Evolutionary conservation across 1,140 invertebrate genomes (phyloP).

Genomic region (Zophobas morio): DNA sequence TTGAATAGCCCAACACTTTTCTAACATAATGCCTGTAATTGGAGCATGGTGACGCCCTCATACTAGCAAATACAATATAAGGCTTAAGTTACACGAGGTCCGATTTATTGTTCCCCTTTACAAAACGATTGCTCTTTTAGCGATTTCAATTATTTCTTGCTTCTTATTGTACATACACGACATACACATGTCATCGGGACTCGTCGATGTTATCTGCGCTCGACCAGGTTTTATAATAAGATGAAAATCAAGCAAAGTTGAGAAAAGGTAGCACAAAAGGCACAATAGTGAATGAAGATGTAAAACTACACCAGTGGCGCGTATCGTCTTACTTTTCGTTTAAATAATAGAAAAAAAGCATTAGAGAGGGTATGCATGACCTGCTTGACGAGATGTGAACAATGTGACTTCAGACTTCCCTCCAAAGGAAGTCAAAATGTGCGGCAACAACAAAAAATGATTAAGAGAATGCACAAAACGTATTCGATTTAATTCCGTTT

Average conservation of each 20-base stretch:
- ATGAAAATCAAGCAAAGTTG: conserved; percentile 21
- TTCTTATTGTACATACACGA: neutral
- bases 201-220: conserved; percentile 11
- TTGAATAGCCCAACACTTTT: conserved; percentile 10
- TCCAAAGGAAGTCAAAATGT: conserved; percentile 15
- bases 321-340: conserved; percentile 41
- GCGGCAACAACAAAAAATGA: too few relatives aligned
- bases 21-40: conserved; percentile 23
- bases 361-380: conserved; percentile 17
- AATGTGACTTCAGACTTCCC: conserved; percentile 18
- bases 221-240: conserved; percentile 1
- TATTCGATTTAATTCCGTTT: too few relatives aligned
- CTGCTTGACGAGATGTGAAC: neutral
- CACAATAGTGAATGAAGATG: conserved; percentile 41
- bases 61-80: conserved; percentile 18
- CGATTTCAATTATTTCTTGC: conserved; percentile 36
- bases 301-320: conserved; percentile 36
- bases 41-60: conserved; percentile 23
- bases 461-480: too few relatives aligned
- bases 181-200: neutral
- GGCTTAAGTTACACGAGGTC: conserved; percentile 32
- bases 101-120: conserved; percentile 33
- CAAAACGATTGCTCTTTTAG: conserved; percentile 33
- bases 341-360: conserved; percentile 26
- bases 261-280: conserved; percentile 22